Conservation (phyloP, 2,888 invertebrate species). For the Mythimna vitellina region DNA sequence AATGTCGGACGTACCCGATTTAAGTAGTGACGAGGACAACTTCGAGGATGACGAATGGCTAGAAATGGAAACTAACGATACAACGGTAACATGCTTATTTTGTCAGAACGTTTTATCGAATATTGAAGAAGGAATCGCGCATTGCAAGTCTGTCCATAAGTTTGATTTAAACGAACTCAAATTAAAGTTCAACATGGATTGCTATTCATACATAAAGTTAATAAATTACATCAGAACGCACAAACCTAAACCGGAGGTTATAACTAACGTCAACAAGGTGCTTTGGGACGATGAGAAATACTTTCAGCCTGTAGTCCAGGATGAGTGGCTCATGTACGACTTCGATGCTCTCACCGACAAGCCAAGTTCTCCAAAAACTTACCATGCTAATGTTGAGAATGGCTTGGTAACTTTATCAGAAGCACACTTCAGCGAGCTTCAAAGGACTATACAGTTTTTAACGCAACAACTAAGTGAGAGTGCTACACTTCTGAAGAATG, state of each 20-base stretch:
- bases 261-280: conserved; percentile 87
- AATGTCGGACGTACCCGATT: conserved; percentile 88
- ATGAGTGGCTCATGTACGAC: conserved; percentile 96
- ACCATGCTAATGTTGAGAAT: conserved; percentile 91
- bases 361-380: conserved; percentile 83
- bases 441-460: conserved; percentile 90
- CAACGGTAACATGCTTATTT: conserved; percentile 92
- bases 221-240: conserved; percentile 94
- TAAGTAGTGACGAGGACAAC: conserved; percentile 88
- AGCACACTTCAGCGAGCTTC: conserved; percentile 91
- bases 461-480: conserved; percentile 91
- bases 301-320: conserved; percentile 94
- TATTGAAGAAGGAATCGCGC: conserved; percentile 92
- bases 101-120: conserved; percentile 91
- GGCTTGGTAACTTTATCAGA: conserved; percentile 91
- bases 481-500: conserved; percentile 90
- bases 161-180: conserved; percentile 93
- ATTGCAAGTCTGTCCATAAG: conserved; percentile 92
- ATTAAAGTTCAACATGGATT: conserved; percentile 94
- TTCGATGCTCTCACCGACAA: conserved; percentile 85
- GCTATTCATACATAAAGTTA: conserved; percentile 95
- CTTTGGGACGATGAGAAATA: conserved; percentile 95
- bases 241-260: conserved; percentile 90
- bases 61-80: conserved; percentile 85
- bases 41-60: conserved; percentile 88